A percentile compares a stretch with the other conserved stretches of the same genome.
These are phyloP conservation scores for Formicarius rufipectus DNA, from an alignment of 2,113 vertebrate species.

Conservation along the genomic window DNA sequence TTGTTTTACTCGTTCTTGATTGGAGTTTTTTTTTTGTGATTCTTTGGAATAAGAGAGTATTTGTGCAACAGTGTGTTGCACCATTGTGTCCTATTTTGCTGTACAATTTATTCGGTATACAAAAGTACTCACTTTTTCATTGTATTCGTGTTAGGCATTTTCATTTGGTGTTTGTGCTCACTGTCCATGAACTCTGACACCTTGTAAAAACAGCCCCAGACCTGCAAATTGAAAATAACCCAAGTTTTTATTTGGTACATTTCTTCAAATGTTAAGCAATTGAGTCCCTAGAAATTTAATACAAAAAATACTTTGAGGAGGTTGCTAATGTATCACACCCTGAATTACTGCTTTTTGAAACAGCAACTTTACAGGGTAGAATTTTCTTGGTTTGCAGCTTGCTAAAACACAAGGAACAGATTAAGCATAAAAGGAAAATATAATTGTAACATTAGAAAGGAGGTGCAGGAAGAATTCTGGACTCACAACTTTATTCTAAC, in stretches of 20 bases:
- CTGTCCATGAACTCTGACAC: constrained; percentile 35
- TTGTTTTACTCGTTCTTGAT: neutral
- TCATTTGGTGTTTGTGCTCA: constrained; percentile 32
- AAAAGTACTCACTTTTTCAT: neutral
- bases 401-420: neutral
- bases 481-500: neutral
- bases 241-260: constrained; percentile 9
- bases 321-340: neutral
- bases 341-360: constrained; percentile 16
- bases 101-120: neutral
- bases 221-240: neutral
- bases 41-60: neutral
- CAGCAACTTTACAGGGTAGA: neutral
- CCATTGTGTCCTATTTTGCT: neutral
- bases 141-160: constrained; percentile 13
- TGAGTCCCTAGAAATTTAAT: neutral
- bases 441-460: neutral
- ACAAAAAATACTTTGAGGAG: neutral
- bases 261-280: neutral
- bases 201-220: constrained; percentile 41
- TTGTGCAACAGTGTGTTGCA: neutral
- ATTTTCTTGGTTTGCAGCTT: neutral
- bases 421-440: neutral
- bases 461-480: neutral
- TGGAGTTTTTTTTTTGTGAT: neutral